phyloP scores from a whole-genome alignment of 2,888 invertebrate genomes.

The Holacanthella duospinosa region DNA sequence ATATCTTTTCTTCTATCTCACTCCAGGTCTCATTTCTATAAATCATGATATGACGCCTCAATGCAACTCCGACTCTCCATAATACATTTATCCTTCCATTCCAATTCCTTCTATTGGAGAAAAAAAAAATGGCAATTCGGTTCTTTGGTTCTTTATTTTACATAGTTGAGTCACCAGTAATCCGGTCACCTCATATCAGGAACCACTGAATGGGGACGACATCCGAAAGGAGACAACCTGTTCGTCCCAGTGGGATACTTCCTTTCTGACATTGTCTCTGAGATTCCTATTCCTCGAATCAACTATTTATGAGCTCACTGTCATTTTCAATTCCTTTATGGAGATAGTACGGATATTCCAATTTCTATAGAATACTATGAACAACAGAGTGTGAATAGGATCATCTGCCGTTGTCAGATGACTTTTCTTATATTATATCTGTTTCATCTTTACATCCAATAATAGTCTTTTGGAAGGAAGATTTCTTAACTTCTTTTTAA shows the following conservation, averaged over 20 bases:
- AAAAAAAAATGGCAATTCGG: background rate
- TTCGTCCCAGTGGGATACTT: slow-evolving; percentile 21
- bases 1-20: too few species aligned
- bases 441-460: background rate
- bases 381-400: slow-evolving; percentile 4
- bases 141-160: background rate
- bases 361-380: background rate
- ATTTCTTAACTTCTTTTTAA: too few species aligned
- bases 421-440: background rate
- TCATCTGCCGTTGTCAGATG: background rate
- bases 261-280: background rate
- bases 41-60: slow-evolving; percentile 4
- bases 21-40: background rate
- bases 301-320: slow-evolving; percentile 8
- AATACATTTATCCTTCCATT: background rate
- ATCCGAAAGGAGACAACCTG: slow-evolving; percentile 18
- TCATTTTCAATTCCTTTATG: slow-evolving; percentile 3
- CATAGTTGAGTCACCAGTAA: background rate
- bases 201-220: background rate
- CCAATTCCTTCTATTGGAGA: background rate
- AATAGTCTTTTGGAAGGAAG: too few species aligned
- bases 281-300: background rate
- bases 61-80: background rate
- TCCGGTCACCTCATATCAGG: background rate
- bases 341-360: background rate